A percentile compares a stretch with the other conserved stretches of the same genome.
These are phyloP conservation scores for Limenitis camilla DNA, from an alignment of 2,888 invertebrate species.

Conservation along the genomic window DNA sequence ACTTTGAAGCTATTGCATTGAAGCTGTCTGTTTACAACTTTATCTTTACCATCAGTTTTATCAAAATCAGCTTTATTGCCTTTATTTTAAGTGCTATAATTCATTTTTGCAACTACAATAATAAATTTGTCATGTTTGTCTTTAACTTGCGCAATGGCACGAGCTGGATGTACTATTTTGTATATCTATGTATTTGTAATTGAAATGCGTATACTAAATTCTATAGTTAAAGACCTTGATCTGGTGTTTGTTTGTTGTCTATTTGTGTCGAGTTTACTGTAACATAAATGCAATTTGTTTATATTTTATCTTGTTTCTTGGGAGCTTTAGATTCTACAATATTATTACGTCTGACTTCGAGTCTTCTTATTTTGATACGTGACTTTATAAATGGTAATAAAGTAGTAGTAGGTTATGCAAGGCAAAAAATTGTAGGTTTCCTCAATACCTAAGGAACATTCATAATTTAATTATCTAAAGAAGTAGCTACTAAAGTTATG, in stretches of 20 bases:
- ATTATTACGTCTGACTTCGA: too few species aligned
- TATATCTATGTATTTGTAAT: constrained; percentile 18
- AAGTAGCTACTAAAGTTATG: too few species aligned
- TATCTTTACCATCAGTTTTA: constrained; percentile 26
- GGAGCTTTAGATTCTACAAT: not conserved
- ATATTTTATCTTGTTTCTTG: not conserved
- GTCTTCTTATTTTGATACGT: too few species aligned
- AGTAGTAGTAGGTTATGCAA: too few species aligned
- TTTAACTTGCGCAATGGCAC: constrained; percentile 53
- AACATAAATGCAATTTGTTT: not conserved
- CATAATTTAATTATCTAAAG: too few species aligned
- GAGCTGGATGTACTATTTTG: constrained; percentile 30
- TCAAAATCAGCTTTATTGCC: constrained; percentile 29
- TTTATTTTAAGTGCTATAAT: constrained; percentile 33
- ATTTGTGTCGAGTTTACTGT: not conserved
- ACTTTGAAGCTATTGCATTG: constrained; percentile 58
- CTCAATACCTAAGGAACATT: too few species aligned
- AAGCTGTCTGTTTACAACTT: constrained; percentile 45
- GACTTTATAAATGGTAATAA: too few species aligned
- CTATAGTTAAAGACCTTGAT: constrained; percentile 12
- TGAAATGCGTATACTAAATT: constrained; percentile 17
- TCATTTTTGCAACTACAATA: constrained; percentile 14
- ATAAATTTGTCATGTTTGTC: constrained; percentile 31
- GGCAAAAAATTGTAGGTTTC: too few species aligned
- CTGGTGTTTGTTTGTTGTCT: constrained; percentile 11